phyloP scores from a whole-genome alignment of 2,113 vertebrate genomes.

The Elephas maximus region DNA sequence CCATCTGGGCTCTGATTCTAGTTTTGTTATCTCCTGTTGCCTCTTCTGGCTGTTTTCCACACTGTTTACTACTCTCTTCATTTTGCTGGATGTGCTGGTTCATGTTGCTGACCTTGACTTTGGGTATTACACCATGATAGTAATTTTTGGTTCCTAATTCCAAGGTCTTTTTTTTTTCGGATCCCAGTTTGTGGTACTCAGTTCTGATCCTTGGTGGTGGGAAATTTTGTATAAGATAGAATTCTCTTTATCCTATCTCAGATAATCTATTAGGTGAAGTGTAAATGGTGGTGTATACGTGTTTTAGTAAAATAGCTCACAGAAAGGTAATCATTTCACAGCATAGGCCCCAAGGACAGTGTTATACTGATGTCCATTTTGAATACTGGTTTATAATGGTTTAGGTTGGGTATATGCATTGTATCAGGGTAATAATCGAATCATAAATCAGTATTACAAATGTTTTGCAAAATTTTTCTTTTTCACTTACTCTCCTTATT shows the following conservation, averaged over 20 bases:
- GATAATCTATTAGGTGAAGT: not conserved
- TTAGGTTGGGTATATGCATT: not conserved
- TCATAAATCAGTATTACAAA: not conserved
- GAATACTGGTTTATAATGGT: not conserved
- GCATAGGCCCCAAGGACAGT: not conserved
- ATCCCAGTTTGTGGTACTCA: not conserved
- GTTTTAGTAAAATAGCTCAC: conserved; percentile 32
- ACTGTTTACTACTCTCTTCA: not conserved
- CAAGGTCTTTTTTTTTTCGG: not conserved
- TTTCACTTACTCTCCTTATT: not conserved
- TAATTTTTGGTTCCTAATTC: not conserved
- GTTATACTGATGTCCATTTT: conserved; percentile 21
- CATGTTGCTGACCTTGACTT: not conserved
- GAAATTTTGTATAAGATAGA: not conserved
- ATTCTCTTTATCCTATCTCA: not conserved
- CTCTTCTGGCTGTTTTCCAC: not conserved
- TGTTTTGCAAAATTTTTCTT: conserved; percentile 35
- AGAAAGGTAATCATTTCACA: not conserved
- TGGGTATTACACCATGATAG: not conserved
- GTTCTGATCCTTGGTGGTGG: not conserved
- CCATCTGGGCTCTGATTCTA: not conserved
- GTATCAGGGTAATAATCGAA: not conserved
- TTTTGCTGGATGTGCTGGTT: not conserved
- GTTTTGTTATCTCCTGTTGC: not conserved
- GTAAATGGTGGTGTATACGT: not conserved